Evolutionary conservation across 2,888 invertebrate species (phyloP).

Genomic region (Agrochola macilenta): DNA sequence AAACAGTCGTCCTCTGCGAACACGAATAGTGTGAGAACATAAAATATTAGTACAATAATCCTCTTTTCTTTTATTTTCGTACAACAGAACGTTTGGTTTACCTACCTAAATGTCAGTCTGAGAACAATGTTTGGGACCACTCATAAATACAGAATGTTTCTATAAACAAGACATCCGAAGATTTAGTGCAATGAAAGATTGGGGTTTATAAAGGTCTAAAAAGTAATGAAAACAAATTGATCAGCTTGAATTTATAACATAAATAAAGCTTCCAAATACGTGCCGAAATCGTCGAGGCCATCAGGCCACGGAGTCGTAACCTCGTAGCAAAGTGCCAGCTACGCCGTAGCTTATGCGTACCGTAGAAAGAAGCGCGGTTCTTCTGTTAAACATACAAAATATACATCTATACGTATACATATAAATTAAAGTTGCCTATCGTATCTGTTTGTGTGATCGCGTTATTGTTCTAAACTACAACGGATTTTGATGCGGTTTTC

Average conservation of each 20-base stretch:
- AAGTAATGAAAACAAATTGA: slow-evolving; percentile 41
- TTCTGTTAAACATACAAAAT: not conserved
- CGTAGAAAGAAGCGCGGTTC: not conserved
- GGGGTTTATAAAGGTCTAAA: slow-evolving; percentile 1
- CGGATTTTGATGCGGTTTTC: not conserved
- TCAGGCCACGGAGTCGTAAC: not conserved
- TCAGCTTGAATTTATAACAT: slow-evolving; percentile 47
- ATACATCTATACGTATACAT: not conserved
- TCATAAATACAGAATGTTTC: slow-evolving; percentile 23
- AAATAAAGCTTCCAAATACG: slow-evolving; percentile 44
- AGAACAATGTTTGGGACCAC: slow-evolving; percentile 5
- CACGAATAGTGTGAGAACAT: slow-evolving; percentile 36
- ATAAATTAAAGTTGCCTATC: not conserved
- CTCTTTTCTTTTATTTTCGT: slow-evolving; percentile 26
- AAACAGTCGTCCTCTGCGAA: slow-evolving; percentile 29
- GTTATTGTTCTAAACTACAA: not conserved
- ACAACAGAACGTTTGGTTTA: slow-evolving; percentile 37
- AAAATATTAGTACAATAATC: slow-evolving; percentile 43
- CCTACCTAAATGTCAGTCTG: not conserved
- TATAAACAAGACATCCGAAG: not conserved
- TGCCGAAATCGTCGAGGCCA: slow-evolving; percentile 10
- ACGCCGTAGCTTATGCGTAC: slow-evolving; percentile 5
- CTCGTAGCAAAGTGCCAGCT: slow-evolving; percentile 12
- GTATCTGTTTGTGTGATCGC: too few relatives aligned
- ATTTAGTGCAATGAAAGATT: slow-evolving; percentile 24